A percentile compares a stretch with the other conserved stretches of the same genome.
Conservation (phyloP, 2,797 vertebrate species). For the Novumbra hubbsi region DNA sequence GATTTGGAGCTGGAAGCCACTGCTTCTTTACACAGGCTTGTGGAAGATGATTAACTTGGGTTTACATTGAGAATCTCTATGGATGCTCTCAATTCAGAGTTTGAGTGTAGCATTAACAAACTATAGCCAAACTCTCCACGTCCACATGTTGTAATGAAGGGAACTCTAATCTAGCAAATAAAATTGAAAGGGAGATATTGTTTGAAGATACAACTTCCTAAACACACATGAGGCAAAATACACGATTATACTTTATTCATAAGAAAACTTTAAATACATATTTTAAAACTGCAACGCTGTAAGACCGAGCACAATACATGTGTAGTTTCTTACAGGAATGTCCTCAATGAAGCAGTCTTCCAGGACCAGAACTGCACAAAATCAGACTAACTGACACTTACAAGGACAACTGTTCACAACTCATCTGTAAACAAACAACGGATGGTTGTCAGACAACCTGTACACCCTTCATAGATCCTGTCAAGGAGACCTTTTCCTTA, state of each 20-base stretch:
- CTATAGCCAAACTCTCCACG: background rate
- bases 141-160: background rate
- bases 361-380: background rate
- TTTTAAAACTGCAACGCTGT: background rate
- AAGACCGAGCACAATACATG: too few relatives aligned
- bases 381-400: background rate
- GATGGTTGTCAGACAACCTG: background rate
- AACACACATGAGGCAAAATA: conserved; percentile 20
- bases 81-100: background rate
- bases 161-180: conserved; percentile 33
- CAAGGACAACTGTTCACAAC: background rate
- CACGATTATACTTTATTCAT: conserved; percentile 57
- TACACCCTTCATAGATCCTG: background rate
- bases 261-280: conserved; percentile 43
- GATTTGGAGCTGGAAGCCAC: conserved; percentile 8
- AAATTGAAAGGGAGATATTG: conserved; percentile 4
- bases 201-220: conserved; percentile 7
- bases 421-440: background rate
- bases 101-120: conserved; percentile 14
- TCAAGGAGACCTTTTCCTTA: background rate
- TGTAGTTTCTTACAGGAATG: background rate
- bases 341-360: background rate
- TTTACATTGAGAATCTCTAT: background rate
- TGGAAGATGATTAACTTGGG: background rate
- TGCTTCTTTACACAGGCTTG: background rate